A percentile compares a stretch with the other conserved stretches of the same genome.
Evolutionary conservation across 2,888 invertebrate genomes (phyloP).

Genomic region (Pegoplata infirma): DNA sequence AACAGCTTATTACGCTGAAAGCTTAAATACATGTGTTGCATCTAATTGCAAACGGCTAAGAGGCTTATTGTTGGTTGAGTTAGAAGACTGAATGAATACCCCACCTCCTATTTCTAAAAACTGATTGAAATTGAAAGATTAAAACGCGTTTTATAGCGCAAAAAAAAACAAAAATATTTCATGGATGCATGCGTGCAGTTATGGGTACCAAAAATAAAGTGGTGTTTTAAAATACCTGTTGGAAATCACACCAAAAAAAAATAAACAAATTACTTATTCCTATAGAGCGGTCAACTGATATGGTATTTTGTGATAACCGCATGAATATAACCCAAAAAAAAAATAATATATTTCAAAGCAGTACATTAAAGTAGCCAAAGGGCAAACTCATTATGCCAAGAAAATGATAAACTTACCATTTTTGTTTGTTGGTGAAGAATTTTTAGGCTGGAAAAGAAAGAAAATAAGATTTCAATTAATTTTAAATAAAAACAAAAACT

Average conservation of each 20-base stretch:
- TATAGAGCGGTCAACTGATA: background rate
- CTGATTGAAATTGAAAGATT: slow-evolving; percentile 48
- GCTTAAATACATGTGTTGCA: slow-evolving; percentile 26
- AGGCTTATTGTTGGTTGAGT: slow-evolving; percentile 8
- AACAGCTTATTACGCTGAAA: slow-evolving; percentile 14
- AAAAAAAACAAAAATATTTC: background rate
- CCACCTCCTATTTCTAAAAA: slow-evolving; percentile 13
- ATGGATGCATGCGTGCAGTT: slow-evolving; percentile 12
- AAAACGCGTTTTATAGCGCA: slow-evolving; percentile 12
- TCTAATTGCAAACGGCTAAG: slow-evolving; percentile 39
- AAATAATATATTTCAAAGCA: background rate
- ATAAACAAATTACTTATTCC: slow-evolving; percentile 39
- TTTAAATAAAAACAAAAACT: background rate
- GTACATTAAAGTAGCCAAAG: slow-evolving; percentile 27
- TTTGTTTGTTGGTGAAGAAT: background rate
- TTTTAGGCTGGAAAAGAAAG: background rate
- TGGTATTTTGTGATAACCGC: slow-evolving; percentile 5
- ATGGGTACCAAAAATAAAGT: background rate
- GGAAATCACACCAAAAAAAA: slow-evolving; percentile 49
- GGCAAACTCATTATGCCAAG: slow-evolving; percentile 51
- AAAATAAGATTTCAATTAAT: slow-evolving; percentile 31
- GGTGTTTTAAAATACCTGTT: slow-evolving; percentile 42
- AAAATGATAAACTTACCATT: slow-evolving; percentile 7
- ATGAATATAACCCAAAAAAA: slow-evolving; percentile 2
- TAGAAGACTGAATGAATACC: background rate